These are phyloP conservation scores for Pogonomyrmex californicus DNA, from an alignment of 1,140 invertebrate species.

Conservation along the genomic window DNA sequence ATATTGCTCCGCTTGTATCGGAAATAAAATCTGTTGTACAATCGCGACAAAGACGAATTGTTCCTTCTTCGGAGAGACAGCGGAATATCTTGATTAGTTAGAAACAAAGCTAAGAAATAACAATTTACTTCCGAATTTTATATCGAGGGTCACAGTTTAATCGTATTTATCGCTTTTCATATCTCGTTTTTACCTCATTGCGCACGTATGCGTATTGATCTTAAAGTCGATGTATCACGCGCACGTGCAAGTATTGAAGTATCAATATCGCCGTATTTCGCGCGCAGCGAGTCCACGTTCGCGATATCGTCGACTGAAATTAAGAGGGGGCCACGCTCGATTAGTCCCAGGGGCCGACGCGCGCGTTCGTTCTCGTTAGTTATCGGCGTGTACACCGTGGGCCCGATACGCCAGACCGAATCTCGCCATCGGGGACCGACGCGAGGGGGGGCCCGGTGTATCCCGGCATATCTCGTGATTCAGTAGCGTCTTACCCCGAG, in stretches of 20 bases:
- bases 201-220: not conserved
- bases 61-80: not conserved
- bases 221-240: not conserved
- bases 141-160: too few relatives aligned
- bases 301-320: constrained; percentile 74
- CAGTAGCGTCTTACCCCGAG: constrained; percentile 79
- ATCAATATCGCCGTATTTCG: constrained; percentile 58
- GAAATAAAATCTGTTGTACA: constrained; percentile 1
- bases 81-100: not conserved
- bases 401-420: constrained; percentile 71
- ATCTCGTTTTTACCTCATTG: not conserved
- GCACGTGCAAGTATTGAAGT: not conserved
- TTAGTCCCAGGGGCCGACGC: constrained; percentile 74
- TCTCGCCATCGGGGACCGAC: constrained; percentile 64
- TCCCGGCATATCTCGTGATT: constrained; percentile 79
- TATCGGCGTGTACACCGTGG: constrained; percentile 75
- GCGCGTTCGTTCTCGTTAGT: constrained; percentile 80
- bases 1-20: not conserved
- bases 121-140: not conserved
- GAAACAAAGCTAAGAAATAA: not conserved
- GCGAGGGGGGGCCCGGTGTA: constrained; percentile 67
- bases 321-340: constrained; percentile 78
- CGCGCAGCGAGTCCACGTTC: constrained; percentile 10
- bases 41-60: not conserved
- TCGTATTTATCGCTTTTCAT: not conserved